A percentile compares a stretch with the other conserved stretches of the same genome.
Conservation (phyloP, 2,113 vertebrate species). For the Antechinus flavipes region DNA sequence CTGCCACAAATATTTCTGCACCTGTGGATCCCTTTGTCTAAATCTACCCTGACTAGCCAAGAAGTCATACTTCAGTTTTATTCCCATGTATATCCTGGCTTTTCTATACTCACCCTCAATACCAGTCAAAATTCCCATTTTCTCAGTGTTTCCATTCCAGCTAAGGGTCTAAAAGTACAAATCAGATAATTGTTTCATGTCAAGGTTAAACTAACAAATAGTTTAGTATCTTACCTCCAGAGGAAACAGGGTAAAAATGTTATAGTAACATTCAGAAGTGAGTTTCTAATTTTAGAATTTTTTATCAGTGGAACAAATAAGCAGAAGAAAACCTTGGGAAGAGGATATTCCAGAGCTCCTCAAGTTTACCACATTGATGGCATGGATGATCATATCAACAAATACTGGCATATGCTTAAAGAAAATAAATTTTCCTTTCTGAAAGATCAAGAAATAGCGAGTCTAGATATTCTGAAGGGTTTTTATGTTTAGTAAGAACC, state of each 20-base stretch:
- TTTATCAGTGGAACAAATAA: not conserved
- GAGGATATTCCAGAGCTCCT: not conserved
- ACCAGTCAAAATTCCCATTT: not conserved
- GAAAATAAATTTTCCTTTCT: constrained; percentile 25
- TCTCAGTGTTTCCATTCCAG: not conserved
- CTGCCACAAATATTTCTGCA: too few species aligned
- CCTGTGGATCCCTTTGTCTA: not conserved
- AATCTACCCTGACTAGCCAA: not conserved
- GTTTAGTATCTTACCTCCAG: not conserved
- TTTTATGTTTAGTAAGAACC: constrained; percentile 53
- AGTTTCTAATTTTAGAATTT: not conserved
- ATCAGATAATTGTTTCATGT: not conserved
- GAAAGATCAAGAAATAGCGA: constrained; percentile 30
- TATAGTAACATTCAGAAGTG: not conserved
- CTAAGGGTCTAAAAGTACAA: not conserved
- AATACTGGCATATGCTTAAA: constrained; percentile 8
- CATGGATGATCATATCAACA: constrained; percentile 8
- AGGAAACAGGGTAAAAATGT: not conserved
- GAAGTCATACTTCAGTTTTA: not conserved
- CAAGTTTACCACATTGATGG: not conserved
- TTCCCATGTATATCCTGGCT: not conserved
- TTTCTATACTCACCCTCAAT: not conserved
- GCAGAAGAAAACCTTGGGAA: not conserved
- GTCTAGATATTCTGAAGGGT: constrained; percentile 3
- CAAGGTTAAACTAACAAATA: not conserved